Evolutionary conservation across 2,888 invertebrate species (phyloP).

Genomic region (Macrophya annulata): DNA sequence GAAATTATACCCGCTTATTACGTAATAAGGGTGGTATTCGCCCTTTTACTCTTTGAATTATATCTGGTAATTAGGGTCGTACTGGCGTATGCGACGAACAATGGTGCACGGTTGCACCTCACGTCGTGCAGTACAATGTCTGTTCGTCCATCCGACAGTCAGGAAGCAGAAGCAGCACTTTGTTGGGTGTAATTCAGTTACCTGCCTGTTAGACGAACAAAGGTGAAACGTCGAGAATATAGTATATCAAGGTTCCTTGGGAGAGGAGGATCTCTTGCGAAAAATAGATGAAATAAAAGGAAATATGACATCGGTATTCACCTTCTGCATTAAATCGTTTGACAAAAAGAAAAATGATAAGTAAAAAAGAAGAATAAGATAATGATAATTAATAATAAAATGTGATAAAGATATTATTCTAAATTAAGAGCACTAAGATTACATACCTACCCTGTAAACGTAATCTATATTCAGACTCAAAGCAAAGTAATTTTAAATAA

Average conservation of each 20-base stretch:
- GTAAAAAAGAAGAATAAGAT: background rate
- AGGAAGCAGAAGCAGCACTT: slow-evolving; percentile 51
- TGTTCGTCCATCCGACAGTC: slow-evolving; percentile 33
- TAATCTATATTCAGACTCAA: background rate
- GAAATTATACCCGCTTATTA: background rate
- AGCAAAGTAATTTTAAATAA: background rate
- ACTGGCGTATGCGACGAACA: slow-evolving; percentile 21
- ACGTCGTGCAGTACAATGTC: slow-evolving; percentile 23
- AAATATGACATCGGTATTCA: slow-evolving; percentile 3
- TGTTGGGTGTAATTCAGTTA: slow-evolving; percentile 51
- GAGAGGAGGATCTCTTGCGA: background rate
- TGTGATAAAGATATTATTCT: background rate
- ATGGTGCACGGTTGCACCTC: slow-evolving; percentile 32
- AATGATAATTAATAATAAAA: no score
- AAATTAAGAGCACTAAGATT: background rate
- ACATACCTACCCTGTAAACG: background rate
- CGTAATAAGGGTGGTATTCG: background rate
- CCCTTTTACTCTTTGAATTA: slow-evolving; percentile 29
- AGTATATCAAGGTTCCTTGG: background rate
- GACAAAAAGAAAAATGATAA: background rate
- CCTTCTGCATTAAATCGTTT: background rate
- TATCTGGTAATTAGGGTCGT: slow-evolving; percentile 33
- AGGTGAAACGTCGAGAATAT: slow-evolving; percentile 33
- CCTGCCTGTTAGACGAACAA: slow-evolving; percentile 50
- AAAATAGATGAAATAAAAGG: slow-evolving; percentile 16